phyloP scores from a whole-genome alignment of 2,113 vertebrate species.

The Myodes glareolus region DNA sequence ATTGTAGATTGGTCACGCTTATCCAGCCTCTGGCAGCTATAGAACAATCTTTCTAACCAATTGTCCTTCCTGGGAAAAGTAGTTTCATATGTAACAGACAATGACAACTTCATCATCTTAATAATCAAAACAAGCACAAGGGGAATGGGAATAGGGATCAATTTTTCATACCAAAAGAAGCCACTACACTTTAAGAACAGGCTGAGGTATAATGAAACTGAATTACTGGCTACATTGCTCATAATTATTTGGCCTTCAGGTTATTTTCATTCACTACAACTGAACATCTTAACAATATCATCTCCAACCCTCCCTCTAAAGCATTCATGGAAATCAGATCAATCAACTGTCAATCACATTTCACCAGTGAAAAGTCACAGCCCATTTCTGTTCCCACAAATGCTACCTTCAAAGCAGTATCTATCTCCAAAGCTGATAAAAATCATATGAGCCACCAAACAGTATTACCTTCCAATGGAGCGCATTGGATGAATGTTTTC shows the following conservation, averaged over 20 bases:
- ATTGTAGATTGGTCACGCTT: conserved; percentile 91
- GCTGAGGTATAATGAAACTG: not conserved
- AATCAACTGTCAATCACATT: not conserved
- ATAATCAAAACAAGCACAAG: not conserved
- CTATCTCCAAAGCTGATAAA: not conserved
- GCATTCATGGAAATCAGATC: not conserved
- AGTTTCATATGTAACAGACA: conserved; percentile 73
- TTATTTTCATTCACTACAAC: not conserved
- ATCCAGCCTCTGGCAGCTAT: conserved; percentile 97
- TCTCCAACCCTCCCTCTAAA: not conserved
- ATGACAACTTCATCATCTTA: conserved; percentile 56
- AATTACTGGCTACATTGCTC: not conserved
- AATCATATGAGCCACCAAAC: conserved; percentile 21
- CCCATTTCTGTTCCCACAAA: conserved; percentile 8
- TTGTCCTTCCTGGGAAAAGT: conserved; percentile 93
- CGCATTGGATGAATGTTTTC: not conserved
- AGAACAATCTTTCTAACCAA: conserved; percentile 97
- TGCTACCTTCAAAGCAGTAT: not conserved
- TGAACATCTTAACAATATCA: not conserved
- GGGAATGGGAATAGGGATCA: not conserved
- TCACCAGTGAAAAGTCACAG: conserved; percentile 26
- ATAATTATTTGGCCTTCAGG: not conserved
- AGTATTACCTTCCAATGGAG: not conserved
- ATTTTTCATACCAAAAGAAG: conserved; percentile 14
- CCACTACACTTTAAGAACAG: not conserved